Percentiles rank a stretch among this genome's conserved stretches.
Conservation (phyloP, 2,113 vertebrate genomes). For the Varanus komodoensis region DNA sequence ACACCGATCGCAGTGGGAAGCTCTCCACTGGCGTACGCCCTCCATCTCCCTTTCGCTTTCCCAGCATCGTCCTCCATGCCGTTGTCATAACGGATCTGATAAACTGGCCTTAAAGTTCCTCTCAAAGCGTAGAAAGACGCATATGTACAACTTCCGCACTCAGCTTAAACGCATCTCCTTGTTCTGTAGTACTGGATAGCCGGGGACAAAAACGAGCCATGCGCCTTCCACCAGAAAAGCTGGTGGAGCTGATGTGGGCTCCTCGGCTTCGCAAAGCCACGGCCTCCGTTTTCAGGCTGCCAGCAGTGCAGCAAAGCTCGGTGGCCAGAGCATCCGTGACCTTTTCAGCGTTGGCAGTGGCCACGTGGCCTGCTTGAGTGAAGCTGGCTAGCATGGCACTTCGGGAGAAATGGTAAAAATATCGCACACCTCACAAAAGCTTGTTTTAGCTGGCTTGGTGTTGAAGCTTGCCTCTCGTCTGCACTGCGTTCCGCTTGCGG, state of each 20-base stretch:
- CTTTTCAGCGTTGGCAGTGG: too few species aligned
- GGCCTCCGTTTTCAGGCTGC: not conserved
- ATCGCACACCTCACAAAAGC: too few species aligned
- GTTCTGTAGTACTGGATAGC: not conserved
- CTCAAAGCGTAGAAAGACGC: not conserved
- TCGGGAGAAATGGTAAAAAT: too few species aligned
- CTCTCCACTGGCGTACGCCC: not conserved
- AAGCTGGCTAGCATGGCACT: too few species aligned
- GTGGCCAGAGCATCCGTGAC: too few species aligned
- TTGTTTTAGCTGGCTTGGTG: too few species aligned
- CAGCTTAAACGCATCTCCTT: not conserved
- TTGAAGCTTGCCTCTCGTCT: too few species aligned
- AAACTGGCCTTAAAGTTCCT: not conserved
- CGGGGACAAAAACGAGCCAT: too few species aligned
- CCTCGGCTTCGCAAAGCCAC: not conserved
- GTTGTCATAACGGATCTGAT: not conserved
- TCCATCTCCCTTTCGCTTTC: not conserved
- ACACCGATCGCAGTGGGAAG: not conserved
- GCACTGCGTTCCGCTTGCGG: too few species aligned
- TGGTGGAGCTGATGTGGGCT: not conserved
- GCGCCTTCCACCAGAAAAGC: too few species aligned
- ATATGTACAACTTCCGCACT: not conserved
- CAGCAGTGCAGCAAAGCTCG: not conserved
- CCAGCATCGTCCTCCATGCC: not conserved
- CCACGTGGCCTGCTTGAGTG: too few species aligned